Evolutionary conservation across 1,140 invertebrate species (phyloP), one percentile per base, ranked within the genome.

Genomic region (Zaprionus ornatus): DNA sequence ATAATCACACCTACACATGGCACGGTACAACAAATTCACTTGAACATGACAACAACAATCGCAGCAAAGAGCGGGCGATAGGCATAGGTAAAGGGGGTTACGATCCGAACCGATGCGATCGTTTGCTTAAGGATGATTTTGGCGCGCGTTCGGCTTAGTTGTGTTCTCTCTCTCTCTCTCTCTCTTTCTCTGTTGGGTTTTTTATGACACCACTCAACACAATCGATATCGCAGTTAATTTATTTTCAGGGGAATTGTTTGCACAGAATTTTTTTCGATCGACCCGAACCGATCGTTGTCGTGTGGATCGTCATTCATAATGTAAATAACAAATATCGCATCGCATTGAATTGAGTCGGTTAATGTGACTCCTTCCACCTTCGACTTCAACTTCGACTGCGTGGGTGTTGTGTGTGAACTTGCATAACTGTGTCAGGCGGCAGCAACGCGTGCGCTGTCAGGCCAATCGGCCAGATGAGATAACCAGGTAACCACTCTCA

Each of bases 361-460:
- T 80, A 74, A 50, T 67, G 57, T 55, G 72, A 65, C 60, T 19
- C 13, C 62, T 40, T 64, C 61, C 52, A 54, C 32, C 19, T 17
- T 6, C 57, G 76, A 62, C 37, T n/a, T 40, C 13, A 45, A 48
- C n/a, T 13, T 17, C 12, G 15, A 40, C 48, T 66, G 85, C 85
- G 85, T 90, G 85, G 85, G 85, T 90, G 85, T 90, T 85, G 70
- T 67, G 42, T 75, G 59, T 85, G 66, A 81, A 88, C 85, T 88
- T 88, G 85, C 85, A 88, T 88, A 90, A 90, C 86, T 90, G 79
- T 90, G 86, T 85, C 84, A 70, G 79, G 61, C 82, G 67, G 27
- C 60, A 23, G 15, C 56, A 56, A 21, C 72, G 66, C 80, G 82
- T 79, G 82, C 71, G 68, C 66, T 67, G 64, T 66, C 75, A 86